Evolutionary conservation across 1,140 invertebrate genomes (phyloP).

Genomic region (Calephelis virginiensis): DNA sequence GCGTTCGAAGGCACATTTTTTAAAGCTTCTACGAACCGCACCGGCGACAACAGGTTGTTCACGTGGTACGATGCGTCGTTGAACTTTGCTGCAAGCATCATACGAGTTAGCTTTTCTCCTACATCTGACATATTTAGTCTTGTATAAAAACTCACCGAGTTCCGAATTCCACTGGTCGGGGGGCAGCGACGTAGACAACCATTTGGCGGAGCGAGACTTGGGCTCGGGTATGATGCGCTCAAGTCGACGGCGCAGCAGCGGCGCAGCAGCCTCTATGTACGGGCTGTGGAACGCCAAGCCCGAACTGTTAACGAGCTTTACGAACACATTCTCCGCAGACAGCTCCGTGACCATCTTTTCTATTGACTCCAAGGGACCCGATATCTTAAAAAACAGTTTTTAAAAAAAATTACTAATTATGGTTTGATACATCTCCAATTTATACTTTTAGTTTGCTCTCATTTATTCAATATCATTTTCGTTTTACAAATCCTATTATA

Average conservation of each 20-base stretch:
- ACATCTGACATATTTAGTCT: no score
- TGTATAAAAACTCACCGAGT: not conserved
- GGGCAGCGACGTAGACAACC: not conserved
- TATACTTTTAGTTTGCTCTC: no score
- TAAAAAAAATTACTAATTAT: no score
- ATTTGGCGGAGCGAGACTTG: constrained; percentile 8
- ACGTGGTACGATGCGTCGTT: not conserved
- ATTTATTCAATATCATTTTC: no score
- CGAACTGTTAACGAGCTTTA: not conserved
- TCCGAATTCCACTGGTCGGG: not conserved
- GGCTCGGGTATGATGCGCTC: constrained; percentile 3
- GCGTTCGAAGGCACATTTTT: constrained; percentile 14
- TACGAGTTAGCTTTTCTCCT: no score
- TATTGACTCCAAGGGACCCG: constrained; percentile 3
- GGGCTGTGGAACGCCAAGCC: constrained; percentile 10
- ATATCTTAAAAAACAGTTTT: no score
- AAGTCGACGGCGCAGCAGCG: not conserved
- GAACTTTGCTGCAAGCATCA: not conserved
- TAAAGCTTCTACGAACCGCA: not conserved
- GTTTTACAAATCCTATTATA: no score
- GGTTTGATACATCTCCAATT: no score
- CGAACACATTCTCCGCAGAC: not conserved
- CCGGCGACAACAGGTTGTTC: not conserved
- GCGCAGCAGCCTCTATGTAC: constrained; percentile 8
- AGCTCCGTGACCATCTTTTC: constrained; percentile 6